phyloP scores from a whole-genome alignment of 2,113 vertebrate species.

The Gopherus flavomarginatus region DNA sequence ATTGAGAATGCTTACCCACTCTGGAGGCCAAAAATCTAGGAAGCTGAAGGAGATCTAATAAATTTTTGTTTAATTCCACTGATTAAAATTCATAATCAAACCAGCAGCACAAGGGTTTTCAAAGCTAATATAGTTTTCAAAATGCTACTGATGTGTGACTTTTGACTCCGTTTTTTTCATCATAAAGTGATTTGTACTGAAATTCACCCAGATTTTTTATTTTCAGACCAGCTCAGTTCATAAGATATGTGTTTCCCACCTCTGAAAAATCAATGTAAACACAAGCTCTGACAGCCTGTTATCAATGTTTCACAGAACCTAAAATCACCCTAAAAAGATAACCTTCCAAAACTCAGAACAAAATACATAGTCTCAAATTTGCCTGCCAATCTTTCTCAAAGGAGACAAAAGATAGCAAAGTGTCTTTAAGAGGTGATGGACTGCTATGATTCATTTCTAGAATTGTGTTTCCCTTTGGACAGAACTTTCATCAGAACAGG shows the following conservation, averaged over 20 bases:
- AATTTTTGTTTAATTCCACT: not conserved
- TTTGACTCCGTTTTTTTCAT: not conserved
- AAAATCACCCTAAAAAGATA: conserved; percentile 75
- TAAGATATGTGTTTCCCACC: conserved; percentile 7
- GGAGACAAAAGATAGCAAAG: conserved; percentile 48
- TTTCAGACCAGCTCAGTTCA: conserved; percentile 30
- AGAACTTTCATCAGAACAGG: conserved; percentile 62
- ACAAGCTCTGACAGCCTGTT: conserved; percentile 69
- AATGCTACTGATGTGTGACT: not conserved
- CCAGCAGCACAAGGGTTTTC: not conserved
- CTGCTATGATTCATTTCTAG: conserved; percentile 62
- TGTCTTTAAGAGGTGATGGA: conserved; percentile 50
- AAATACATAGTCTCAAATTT: conserved; percentile 66
- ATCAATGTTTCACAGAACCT: conserved; percentile 76
- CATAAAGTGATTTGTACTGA: conserved; percentile 29
- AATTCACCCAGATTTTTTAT: not conserved
- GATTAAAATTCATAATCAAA: not conserved
- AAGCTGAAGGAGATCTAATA: not conserved
- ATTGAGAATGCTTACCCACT: too few relatives aligned
- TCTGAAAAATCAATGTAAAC: conserved; percentile 71
- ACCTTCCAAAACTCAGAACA: conserved; percentile 65
- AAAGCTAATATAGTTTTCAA: not conserved
- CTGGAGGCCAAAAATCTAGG: not conserved
- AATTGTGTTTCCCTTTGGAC: conserved; percentile 56
- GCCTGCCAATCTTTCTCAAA: conserved; percentile 57